Evolutionary conservation across 2,888 invertebrate genomes (phyloP).

Genomic region (Drosophila pegasa): DNA sequence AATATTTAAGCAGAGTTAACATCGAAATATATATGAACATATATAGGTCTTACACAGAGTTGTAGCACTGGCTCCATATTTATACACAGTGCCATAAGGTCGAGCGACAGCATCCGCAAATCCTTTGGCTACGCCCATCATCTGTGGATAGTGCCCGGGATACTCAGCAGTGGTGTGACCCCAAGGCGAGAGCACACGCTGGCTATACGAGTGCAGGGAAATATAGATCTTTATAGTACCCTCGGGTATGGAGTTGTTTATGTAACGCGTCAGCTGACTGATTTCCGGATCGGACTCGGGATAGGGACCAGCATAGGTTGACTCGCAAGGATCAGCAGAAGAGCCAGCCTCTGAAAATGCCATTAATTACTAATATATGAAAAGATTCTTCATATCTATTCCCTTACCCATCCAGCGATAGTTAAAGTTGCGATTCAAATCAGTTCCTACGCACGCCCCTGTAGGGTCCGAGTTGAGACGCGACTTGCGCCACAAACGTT

Average conservation of each 20-base stretch:
- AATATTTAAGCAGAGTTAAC: neutral
- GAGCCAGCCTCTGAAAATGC: slow-evolving; percentile 84
- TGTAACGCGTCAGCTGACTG: slow-evolving; percentile 85
- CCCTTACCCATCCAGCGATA: slow-evolving; percentile 81
- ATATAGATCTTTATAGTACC: slow-evolving; percentile 86
- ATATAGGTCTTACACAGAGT: slow-evolving; percentile 85
- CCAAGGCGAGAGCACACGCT: slow-evolving; percentile 87
- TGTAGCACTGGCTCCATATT: slow-evolving; percentile 87
- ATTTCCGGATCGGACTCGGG: slow-evolving; percentile 87
- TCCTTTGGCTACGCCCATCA: slow-evolving; percentile 86
- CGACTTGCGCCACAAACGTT: slow-evolving; percentile 89
- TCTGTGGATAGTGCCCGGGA: slow-evolving; percentile 85
- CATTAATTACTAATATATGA: neutral
- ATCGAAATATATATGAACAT: neutral
- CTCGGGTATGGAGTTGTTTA: slow-evolving; percentile 83
- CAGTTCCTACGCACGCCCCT: slow-evolving; percentile 82
- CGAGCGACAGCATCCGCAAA: slow-evolving; percentile 86
- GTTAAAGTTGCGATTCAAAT: slow-evolving; percentile 83
- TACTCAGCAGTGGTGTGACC: slow-evolving; percentile 85
- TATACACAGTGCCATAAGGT: slow-evolving; percentile 86
- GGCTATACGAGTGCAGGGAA: slow-evolving; percentile 89
- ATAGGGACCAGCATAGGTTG: slow-evolving; percentile 86
- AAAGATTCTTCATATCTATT: neutral
- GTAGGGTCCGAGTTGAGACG: slow-evolving; percentile 84
- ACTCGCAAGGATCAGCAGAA: slow-evolving; percentile 84